Percentiles rank a stretch among this genome's conserved stretches.
phyloP scores from a whole-genome alignment of 1,140 invertebrate species.

The Aculops lycopersici region DNA sequence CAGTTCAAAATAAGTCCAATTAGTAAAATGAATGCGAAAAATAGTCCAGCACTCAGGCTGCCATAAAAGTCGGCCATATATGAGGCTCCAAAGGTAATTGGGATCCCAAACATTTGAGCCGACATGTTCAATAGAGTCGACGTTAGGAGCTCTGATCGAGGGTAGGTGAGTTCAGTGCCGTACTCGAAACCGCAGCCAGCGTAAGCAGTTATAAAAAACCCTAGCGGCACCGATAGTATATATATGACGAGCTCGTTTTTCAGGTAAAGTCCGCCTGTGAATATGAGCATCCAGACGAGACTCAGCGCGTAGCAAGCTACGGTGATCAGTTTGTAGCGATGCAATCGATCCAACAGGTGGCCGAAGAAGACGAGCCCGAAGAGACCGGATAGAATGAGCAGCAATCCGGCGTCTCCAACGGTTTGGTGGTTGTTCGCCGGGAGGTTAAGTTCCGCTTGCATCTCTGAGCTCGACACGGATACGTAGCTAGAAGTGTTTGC shows the following conservation, averaged over 20 bases:
- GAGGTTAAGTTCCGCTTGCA: no score
- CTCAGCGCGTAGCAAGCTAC: no score
- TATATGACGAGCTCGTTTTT: no score
- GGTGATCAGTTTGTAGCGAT: conserved; percentile 52
- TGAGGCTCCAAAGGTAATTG: conserved; percentile 10
- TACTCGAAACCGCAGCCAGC: conserved; percentile 77
- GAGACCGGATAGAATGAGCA: conserved; percentile 61
- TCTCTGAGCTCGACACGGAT: no score
- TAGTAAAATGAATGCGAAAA: conserved; percentile 4
- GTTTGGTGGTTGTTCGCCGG: no score
- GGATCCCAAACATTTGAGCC: conserved; percentile 20
- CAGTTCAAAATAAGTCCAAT: conserved; percentile 9
- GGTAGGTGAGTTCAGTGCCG: conserved; percentile 70
- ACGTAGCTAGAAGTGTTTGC: no score
- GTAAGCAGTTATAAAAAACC: conserved; percentile 87
- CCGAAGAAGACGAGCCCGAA: conserved; percentile 55
- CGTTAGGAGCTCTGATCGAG: conserved; percentile 64
- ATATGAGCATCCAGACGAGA: no score
- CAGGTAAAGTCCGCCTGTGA: no score
- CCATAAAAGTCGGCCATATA: conserved; percentile 6
- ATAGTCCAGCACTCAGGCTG: conserved; percentile 6
- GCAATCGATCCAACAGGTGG: conserved; percentile 46
- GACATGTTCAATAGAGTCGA: conserved; percentile 58
- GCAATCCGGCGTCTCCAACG: no score
- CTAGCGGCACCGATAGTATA: conserved; percentile 19